These are phyloP conservation scores for Blera fallax DNA, from an alignment of 2,888 invertebrate genomes.

Conservation along the genomic window DNA sequence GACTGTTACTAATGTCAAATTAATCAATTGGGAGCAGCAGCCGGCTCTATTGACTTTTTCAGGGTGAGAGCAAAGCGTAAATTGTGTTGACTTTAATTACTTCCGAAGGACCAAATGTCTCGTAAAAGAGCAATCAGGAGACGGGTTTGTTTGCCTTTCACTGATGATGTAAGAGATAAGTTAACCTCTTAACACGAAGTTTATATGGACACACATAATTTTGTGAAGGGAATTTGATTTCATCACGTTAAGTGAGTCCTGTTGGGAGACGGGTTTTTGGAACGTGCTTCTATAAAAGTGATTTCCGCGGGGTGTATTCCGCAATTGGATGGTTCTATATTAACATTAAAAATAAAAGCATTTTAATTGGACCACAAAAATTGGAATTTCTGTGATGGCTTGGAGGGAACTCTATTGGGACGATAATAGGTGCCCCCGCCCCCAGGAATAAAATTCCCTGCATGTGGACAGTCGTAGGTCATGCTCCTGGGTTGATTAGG, in stretches of 20 bases:
- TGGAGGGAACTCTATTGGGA: no score
- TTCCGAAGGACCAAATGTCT: conserved; percentile 23
- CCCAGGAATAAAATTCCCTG: no score
- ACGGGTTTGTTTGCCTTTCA: not conserved
- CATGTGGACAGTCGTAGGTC: no score
- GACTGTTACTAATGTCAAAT: conserved; percentile 15
- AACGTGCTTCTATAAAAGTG: not conserved
- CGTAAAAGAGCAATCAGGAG: conserved; percentile 40
- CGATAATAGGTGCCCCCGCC: no score
- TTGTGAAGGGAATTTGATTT: conserved; percentile 3
- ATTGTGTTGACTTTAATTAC: conserved; percentile 21
- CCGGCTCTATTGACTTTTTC: conserved; percentile 1
- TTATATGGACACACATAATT: conserved; percentile 3
- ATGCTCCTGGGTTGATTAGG: no score
- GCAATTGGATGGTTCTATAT: not conserved
- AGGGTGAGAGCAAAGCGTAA: not conserved
- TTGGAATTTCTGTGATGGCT: not conserved
- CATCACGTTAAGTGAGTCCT: not conserved
- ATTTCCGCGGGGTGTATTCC: not conserved
- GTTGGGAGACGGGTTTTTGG: not conserved
- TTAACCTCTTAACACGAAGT: not conserved
- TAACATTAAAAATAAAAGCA: not conserved
- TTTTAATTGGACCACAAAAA: not conserved
- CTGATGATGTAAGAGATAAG: not conserved
- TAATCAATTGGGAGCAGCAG: conserved; percentile 22